Percentiles rank a stretch among this genome's conserved stretches.
Evolutionary conservation across 2,113 vertebrate genomes (phyloP).

Genomic region (Cynocephalus volans): DNA sequence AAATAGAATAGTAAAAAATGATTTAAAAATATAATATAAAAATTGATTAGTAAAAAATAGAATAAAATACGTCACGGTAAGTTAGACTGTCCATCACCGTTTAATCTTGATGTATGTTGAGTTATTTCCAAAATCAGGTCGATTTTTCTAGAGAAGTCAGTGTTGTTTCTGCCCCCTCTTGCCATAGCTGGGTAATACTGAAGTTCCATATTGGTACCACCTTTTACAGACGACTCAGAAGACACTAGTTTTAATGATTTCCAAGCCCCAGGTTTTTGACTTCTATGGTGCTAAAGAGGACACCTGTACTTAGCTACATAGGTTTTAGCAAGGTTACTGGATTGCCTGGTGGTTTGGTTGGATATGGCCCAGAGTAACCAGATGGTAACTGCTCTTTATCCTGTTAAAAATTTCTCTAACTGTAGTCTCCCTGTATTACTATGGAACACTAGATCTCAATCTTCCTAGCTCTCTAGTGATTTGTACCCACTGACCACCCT

Average conservation of each 20-base stretch:
- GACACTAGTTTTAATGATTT: not conserved
- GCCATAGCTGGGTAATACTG: not conserved
- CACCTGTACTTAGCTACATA: not conserved
- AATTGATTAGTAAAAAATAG: not conserved
- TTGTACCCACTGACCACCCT: too few species aligned
- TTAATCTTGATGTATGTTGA: not conserved
- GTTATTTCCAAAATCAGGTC: conserved; percentile 9
- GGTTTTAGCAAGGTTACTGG: conserved; percentile 47
- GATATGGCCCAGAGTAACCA: not conserved
- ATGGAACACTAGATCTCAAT: too few species aligned
- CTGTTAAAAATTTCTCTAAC: not conserved
- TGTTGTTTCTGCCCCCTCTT: not conserved
- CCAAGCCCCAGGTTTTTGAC: not conserved
- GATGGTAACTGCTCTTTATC: not conserved
- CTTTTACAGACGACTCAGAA: not conserved
- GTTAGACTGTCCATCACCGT: not conserved
- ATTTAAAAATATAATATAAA: conserved; percentile 32
- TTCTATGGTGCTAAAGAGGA: not conserved
- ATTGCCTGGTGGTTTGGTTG: conserved; percentile 52
- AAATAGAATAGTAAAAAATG: conserved; percentile 12
- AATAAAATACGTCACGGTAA: not conserved
- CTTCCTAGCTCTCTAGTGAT: too few species aligned
- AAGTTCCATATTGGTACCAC: not conserved
- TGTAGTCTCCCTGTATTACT: too few species aligned
- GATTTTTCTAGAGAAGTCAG: not conserved